Conservation (phyloP, 2,888 invertebrate species). For the Pseudococcus jackbeardsleyi region DNA sequence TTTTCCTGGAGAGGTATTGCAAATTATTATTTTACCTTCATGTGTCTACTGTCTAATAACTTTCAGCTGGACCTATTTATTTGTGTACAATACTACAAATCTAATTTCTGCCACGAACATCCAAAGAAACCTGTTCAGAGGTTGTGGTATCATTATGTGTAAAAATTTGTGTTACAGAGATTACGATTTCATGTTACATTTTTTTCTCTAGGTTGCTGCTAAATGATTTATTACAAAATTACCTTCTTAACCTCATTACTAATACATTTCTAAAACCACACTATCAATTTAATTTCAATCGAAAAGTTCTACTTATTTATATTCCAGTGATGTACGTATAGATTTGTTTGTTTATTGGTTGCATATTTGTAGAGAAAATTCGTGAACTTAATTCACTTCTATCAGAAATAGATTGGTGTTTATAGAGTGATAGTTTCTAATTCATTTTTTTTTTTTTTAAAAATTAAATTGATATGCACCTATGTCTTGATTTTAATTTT, state of each 20-base stretch:
- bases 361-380: constrained; percentile 3
- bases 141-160: too few species aligned
- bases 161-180: background rate
- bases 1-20: too few species aligned
- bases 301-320: background rate
- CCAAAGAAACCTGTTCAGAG: too few species aligned
- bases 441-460: too few species aligned
- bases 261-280: background rate
- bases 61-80: too few species aligned
- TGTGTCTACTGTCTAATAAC: too few species aligned
- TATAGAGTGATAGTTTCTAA: too few species aligned
- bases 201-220: background rate
- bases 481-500: too few species aligned
- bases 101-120: too few species aligned
- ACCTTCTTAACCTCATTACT: background rate
- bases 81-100: too few species aligned
- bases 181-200: background rate
- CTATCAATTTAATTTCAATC: background rate
- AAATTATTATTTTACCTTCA: too few species aligned
- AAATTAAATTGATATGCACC: too few species aligned
- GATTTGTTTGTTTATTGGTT: background rate
- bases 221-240: background rate
- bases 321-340: background rate
- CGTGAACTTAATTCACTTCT: background rate
- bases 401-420: background rate